Conservation (phyloP, 2,888 invertebrate species). For the Xestia xanthographa region DNA sequence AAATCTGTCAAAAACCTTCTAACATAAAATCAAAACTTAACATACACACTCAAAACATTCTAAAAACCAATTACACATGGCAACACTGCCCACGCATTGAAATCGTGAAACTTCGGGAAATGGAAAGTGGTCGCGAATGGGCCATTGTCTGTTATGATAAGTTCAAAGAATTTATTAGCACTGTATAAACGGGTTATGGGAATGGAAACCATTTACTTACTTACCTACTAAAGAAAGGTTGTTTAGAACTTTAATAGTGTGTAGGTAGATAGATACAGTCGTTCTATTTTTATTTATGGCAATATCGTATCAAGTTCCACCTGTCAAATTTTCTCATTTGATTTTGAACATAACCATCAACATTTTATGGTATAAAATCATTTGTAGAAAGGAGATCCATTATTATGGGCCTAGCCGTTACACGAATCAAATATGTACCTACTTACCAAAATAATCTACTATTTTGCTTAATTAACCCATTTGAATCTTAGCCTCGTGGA, state of each 20-base stretch:
- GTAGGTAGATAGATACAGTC: background rate
- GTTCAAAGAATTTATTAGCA: constrained; percentile 63
- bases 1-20: constrained; percentile 20
- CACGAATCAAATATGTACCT: too few relatives aligned
- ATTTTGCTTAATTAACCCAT: too few relatives aligned
- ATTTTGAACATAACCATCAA: background rate
- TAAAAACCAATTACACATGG: constrained; percentile 58
- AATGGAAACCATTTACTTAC: constrained; percentile 23
- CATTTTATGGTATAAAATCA: too few relatives aligned
- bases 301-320: too few relatives aligned
- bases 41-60: constrained; percentile 45
- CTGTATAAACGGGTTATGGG: constrained; percentile 50
- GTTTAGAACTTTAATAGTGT: background rate
- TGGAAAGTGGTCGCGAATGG: constrained; percentile 67
- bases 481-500: too few relatives aligned
- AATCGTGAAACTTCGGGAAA: constrained; percentile 68
- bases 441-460: too few relatives aligned
- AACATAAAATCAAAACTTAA: constrained; percentile 50
- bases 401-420: too few relatives aligned
- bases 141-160: constrained; percentile 58
- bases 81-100: constrained; percentile 63
- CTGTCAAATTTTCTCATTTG: too few relatives aligned
- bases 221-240: constrained; percentile 26
- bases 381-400: too few relatives aligned
- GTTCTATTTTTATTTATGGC: too few relatives aligned